A percentile compares a stretch with the other conserved stretches of the same genome.
phyloP scores from a whole-genome alignment of 2,888 invertebrate species.

The Ennomos fuscantarius region DNA sequence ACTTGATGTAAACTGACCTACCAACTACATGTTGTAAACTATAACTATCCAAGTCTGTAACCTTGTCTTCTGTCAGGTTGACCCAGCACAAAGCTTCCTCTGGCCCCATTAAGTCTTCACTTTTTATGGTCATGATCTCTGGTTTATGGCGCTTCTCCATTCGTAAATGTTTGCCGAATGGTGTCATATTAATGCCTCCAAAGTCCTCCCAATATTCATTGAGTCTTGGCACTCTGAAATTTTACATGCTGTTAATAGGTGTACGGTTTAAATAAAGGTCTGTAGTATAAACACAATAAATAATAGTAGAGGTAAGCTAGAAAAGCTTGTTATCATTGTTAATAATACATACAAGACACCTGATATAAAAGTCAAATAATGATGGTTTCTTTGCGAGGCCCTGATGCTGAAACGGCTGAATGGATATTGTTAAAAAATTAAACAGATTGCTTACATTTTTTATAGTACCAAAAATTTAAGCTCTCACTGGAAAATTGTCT shows the following conservation, averaged over 20 bases:
- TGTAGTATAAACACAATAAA: conserved; percentile 19
- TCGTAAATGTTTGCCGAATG: conserved; percentile 87
- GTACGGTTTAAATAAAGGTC: no score
- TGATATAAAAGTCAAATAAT: no score
- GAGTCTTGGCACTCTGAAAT: conserved; percentile 85
- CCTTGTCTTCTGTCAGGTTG: conserved; percentile 86
- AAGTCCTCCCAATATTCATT: conserved; percentile 92
- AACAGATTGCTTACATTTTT: no score
- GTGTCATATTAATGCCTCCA: conserved; percentile 91
- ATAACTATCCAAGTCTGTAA: conserved; percentile 86
- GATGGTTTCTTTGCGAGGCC: no score
- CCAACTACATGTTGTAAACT: conserved; percentile 86
- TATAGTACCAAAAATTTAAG: no score
- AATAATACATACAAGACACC: no score
- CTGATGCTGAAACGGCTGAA: no score
- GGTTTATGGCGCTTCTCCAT: conserved; percentile 87
- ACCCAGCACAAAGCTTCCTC: conserved; percentile 88
- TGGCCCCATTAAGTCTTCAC: conserved; percentile 86
- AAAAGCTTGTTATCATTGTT: no score
- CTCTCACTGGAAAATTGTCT: no score
- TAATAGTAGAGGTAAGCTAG: conserved; percentile 27
- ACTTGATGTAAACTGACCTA: conserved; percentile 46
- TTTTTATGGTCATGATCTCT: conserved; percentile 84
- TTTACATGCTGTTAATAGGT: no score
- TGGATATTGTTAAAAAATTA: no score